Evolutionary conservation across 2,888 invertebrate genomes (phyloP).

Genomic region (Diarsia rubi): DNA sequence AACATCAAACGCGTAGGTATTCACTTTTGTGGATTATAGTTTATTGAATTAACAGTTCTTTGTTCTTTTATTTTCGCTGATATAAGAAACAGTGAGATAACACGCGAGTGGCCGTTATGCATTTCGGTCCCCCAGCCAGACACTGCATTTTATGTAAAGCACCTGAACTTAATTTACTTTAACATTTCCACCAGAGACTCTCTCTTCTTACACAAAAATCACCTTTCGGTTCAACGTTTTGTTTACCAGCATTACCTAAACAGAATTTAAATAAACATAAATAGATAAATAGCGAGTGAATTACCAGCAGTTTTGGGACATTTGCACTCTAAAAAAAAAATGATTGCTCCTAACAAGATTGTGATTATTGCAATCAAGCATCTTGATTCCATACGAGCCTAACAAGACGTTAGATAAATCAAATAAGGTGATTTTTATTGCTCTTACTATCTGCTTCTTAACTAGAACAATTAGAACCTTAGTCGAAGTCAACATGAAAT

Average conservation of each 20-base stretch:
- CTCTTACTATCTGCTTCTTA: too few species aligned
- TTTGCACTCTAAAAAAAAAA: too few species aligned
- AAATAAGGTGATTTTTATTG: too few species aligned
- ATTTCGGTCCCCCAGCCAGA: conserved; percentile 27
- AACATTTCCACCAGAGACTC: conserved; percentile 11
- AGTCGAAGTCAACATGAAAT: too few species aligned
- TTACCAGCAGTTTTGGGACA: conserved; percentile 43
- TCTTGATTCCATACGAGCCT: too few species aligned
- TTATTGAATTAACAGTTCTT: conserved; percentile 43
- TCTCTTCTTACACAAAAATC: conserved; percentile 17
- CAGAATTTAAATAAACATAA: conserved; percentile 15
- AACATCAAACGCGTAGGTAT: conserved; percentile 31
- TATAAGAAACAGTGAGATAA: conserved; percentile 35
- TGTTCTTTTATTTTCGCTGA: conserved; percentile 36
- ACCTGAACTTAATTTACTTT: conserved; percentile 24
- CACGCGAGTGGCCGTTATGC: conserved; percentile 36
- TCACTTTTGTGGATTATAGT: conserved; percentile 41
- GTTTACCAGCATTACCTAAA: conserved; percentile 11
- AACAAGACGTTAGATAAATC: too few species aligned
- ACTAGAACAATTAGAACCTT: too few species aligned
- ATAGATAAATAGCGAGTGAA: conserved; percentile 36
- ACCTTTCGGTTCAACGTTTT: conserved; percentile 5
- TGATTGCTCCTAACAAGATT: too few species aligned
- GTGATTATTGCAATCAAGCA: too few species aligned
- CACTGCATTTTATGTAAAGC: conserved; percentile 41